Evolutionary conservation across 2,113 vertebrate genomes (phyloP).

Genomic region (Emydocephalus ijimae): DNA sequence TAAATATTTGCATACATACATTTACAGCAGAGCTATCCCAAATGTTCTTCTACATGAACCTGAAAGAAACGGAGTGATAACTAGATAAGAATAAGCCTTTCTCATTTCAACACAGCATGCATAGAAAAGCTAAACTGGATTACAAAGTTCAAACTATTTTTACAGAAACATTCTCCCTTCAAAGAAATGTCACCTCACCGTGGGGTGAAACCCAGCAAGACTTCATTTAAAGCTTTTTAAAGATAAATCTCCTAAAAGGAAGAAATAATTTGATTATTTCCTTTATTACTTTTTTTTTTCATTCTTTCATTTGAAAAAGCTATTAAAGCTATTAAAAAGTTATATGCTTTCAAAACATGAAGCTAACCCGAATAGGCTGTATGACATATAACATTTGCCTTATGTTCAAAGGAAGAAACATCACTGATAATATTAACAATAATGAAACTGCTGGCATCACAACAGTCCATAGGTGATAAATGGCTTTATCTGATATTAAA

Average conservation of each 20-base stretch:
- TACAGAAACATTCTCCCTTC: background rate
- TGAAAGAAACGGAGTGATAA: background rate
- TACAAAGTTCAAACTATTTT: background rate
- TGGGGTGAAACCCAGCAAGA: background rate
- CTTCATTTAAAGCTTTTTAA: background rate
- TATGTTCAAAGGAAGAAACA: conserved; percentile 30
- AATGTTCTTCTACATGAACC: background rate
- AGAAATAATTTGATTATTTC: background rate
- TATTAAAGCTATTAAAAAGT: conserved; percentile 18
- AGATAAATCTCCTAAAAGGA: conserved; percentile 24
- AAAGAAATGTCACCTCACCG: background rate
- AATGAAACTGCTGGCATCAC: conserved; percentile 6
- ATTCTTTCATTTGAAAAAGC: conserved; percentile 20
- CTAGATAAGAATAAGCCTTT: background rate
- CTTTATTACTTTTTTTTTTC: background rate
- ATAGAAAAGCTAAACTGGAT: background rate
- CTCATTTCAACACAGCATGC: background rate
- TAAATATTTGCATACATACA: background rate
- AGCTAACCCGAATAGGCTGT: conserved; percentile 31
- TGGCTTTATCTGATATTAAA: background rate
- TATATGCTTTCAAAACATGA: conserved; percentile 22
- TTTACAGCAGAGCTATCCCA: background rate
- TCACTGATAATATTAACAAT: background rate
- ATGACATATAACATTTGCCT: conserved; percentile 27
- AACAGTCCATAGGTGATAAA: accelerated